Base-by-base conservation (phyloP, 1,140 invertebrate genomes). In the Paralvinella palmiformis region DNA sequence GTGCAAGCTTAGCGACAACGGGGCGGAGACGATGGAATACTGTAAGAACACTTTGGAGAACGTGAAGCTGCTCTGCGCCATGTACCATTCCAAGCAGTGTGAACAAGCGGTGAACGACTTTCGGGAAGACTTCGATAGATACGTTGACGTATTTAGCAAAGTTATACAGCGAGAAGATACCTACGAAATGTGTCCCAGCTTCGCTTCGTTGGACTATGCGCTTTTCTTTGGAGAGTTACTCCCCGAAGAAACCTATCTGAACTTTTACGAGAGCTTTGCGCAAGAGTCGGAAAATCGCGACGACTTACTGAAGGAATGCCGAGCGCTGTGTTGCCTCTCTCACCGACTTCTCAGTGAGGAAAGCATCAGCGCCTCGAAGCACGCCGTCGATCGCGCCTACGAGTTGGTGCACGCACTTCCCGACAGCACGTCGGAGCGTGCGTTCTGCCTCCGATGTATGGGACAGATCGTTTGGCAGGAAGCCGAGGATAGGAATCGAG, bases 381-480 rank as follows among this genome's bases (percentile, higher is more conserved):
- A 15, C 15, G 27, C 60, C 17, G 37, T 48, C 20, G 22, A 24
- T 3, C 29, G n/a, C 17, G 60, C 60, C 17, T 50, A 50, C 37
- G 44, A 62, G 20, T 20, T 62, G 22, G 29, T 33, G 10, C 24
- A 32, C 32, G n/a, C n/a, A 24, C 37, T 50, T n/a, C 17, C 27
- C 7, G 60, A 57, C 7, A 24, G 24, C 5, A 37, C 32, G 32
- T n/a, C n/a, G 15, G 55, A 57, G 15, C 48, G 32, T 37, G 60
- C 60, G 24, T 62, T 62, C 48, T 62, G 60, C 48, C 31, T 33
- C 29, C 24, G 36, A 20, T 63, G 62, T 27, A 24, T 63, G 24
- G 50, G 20, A 4, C 29, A 58, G 17, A 27, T 63, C 32, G 58
- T 59, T 36, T 63, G 53, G 50, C 31, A 17, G 20, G 62, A 63